These are phyloP conservation scores for Erebia aethiops DNA, from an alignment of 2,888 invertebrate genomes.

Conservation along the genomic window DNA sequence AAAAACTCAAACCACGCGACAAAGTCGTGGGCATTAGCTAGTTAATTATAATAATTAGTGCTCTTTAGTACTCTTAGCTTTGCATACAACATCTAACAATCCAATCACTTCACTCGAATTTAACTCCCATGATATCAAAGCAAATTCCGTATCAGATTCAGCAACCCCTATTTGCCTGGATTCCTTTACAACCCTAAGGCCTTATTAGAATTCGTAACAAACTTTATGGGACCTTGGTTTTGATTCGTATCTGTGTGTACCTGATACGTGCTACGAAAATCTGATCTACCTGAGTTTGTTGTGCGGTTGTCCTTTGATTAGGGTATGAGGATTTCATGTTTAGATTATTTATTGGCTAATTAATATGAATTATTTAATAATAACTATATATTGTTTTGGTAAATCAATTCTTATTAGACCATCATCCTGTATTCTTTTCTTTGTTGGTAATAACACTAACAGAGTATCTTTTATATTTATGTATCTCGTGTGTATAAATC, in stretches of 20 bases:
- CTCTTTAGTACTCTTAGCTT: too few species aligned
- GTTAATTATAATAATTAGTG: too few species aligned
- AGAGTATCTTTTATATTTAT: too few species aligned
- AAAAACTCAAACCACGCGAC: too few species aligned
- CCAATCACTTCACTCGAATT: neutral
- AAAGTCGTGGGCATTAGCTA: too few species aligned
- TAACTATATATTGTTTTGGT: too few species aligned
- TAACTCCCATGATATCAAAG: constrained; percentile 24
- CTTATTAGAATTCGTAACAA: constrained; percentile 75
- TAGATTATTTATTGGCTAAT: constrained; percentile 1
- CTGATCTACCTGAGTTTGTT: constrained; percentile 32
- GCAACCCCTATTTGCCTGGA: constrained; percentile 39
- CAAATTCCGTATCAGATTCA: constrained; percentile 39
- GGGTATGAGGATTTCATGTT: constrained; percentile 28
- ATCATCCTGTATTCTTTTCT: too few species aligned
- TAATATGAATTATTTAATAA: neutral
- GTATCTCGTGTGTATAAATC: too few species aligned
- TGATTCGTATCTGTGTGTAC: constrained; percentile 70
- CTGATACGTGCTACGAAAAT: constrained; percentile 55
- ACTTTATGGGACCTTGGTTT: constrained; percentile 62
- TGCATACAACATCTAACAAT: neutral
- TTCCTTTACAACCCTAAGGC: constrained; percentile 58
- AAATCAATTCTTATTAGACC: too few species aligned
- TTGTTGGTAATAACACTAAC: too few species aligned
- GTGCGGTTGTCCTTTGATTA: constrained; percentile 29